A percentile compares a stretch with the other conserved stretches of the same genome.
Conservation (phyloP, 2,113 vertebrate genomes). For the Coryphaenoides rupestris region DNA sequence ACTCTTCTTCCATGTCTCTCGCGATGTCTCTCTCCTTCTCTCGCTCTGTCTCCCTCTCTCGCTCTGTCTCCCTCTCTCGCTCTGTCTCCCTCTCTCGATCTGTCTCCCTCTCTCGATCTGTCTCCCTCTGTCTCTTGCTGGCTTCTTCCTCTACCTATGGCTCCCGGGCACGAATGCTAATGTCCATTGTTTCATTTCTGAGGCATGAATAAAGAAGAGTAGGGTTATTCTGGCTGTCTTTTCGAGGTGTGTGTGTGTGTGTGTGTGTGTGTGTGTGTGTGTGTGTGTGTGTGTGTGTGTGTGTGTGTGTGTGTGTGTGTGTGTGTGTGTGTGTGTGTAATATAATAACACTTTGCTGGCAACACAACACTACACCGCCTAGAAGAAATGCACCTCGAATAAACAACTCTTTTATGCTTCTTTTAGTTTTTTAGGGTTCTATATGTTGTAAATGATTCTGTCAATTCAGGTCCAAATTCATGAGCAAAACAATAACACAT, state of each 20-base stretch:
- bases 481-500: no score
- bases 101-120: no score
- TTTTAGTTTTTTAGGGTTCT: no score
- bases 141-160: slow-evolving; percentile 1
- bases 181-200: slow-evolving; percentile 48
- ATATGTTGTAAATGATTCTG: no score
- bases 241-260: neutral
- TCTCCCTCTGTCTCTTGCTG: neutral
- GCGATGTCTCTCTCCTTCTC: slow-evolving; percentile 26
- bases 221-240: slow-evolving; percentile 20
- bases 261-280: neutral
- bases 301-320: slow-evolving; percentile 7
- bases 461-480: no score
- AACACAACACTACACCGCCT: no score
- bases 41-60: slow-evolving; percentile 16
- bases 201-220: slow-evolving; percentile 32
- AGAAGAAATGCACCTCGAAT: no score
- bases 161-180: slow-evolving; percentile 41
- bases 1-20: neutral
- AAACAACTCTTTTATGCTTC: no score
- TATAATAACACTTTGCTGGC: no score
- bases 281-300: no score
- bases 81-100: slow-evolving; percentile 22
- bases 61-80: slow-evolving; percentile 23
- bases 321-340: neutral